A percentile compares a stretch with the other conserved stretches of the same genome.
These are phyloP conservation scores for Thalpophila matura DNA, from an alignment of 2,888 invertebrate species.

Conservation along the genomic window DNA sequence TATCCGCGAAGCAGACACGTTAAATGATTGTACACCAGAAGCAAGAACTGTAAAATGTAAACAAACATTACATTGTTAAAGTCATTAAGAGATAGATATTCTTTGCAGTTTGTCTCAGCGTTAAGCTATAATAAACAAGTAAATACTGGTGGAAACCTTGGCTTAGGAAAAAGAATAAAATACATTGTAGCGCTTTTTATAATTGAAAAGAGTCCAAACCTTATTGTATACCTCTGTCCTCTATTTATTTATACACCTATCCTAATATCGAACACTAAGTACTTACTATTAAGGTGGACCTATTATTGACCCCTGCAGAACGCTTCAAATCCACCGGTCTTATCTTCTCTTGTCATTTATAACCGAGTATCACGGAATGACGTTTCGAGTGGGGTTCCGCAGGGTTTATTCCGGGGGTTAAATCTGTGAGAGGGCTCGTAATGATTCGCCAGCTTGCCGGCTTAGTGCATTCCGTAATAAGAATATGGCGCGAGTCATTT, in stretches of 20 bases:
- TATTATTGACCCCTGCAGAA: slow-evolving; percentile 56
- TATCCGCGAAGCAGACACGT: too few species aligned
- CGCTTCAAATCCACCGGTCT: slow-evolving; percentile 73
- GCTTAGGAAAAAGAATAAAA: too few species aligned
- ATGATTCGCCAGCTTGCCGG: slow-evolving; percentile 52
- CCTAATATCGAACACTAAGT: background rate
- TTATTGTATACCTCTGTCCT: too few species aligned
- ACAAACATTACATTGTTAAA: too few species aligned
- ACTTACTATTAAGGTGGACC: slow-evolving; percentile 30
- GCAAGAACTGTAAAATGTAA: background rate
- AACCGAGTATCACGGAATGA: slow-evolving; percentile 76
- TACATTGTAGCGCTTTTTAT: too few species aligned
- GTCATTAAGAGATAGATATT: too few species aligned
- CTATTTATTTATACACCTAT: background rate
- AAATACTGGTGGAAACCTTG: too few species aligned
- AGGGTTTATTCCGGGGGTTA: slow-evolving; percentile 64
- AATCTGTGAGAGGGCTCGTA: slow-evolving; percentile 56
- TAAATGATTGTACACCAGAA: too few species aligned
- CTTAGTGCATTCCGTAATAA: slow-evolving; percentile 56
- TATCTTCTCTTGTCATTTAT: slow-evolving; percentile 81
- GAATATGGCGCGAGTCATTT: slow-evolving; percentile 33
- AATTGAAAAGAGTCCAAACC: too few species aligned
- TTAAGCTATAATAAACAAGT: too few species aligned
- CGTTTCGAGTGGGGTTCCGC: slow-evolving; percentile 67
- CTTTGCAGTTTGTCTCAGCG: too few species aligned